Percentiles rank a stretch among this genome's conserved stretches.
These are phyloP conservation scores for Eudyptes chrysolophus DNA, from an alignment of 2,113 vertebrate species.

Conservation along the genomic window DNA sequence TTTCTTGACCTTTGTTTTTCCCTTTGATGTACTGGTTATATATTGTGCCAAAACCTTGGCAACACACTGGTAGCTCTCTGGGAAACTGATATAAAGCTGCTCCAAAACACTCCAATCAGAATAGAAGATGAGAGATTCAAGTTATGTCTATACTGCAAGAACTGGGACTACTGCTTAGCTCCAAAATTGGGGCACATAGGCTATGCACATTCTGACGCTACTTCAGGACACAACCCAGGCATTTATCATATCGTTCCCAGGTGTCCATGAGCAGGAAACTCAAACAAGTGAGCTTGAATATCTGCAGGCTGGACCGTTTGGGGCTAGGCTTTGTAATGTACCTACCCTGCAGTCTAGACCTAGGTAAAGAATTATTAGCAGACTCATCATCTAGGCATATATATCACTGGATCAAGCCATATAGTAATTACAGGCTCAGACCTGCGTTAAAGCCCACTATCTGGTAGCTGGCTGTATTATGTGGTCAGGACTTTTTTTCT, in stretches of 20 bases:
- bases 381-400: neutral
- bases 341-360: neutral
- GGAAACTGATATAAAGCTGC: neutral
- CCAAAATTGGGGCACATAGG: neutral
- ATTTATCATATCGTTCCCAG: neutral
- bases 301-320: neutral
- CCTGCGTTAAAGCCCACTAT: neutral
- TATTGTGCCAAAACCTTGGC: neutral
- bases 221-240: neutral
- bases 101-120: neutral
- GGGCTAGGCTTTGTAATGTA: neutral
- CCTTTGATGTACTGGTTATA: neutral
- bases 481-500: neutral
- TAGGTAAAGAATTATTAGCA: neutral
- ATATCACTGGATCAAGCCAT: neutral
- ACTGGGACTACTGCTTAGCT: neutral
- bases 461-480: neutral
- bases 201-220: neutral
- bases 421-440: neutral
- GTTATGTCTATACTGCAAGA: neutral
- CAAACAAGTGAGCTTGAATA: neutral
- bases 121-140: neutral
- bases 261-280: neutral
- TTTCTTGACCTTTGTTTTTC: neutral
- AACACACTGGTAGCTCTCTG: neutral